Evolutionary conservation across 2,113 vertebrate species (phyloP).

Genomic region (Baryphthengus martii): DNA sequence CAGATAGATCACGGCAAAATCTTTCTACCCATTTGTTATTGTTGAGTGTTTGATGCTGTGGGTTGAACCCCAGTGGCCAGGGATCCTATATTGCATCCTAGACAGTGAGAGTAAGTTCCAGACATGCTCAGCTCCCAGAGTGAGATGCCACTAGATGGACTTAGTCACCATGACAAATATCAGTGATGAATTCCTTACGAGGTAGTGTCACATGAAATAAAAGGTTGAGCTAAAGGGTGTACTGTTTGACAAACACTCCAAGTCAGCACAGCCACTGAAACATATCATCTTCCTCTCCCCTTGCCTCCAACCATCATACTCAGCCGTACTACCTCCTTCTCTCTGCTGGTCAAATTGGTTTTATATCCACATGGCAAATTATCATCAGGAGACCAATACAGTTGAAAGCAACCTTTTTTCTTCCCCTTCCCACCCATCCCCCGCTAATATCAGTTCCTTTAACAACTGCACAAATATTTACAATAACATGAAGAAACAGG

Average conservation of each 20-base stretch:
- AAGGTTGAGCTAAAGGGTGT: neutral
- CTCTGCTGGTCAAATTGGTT: neutral
- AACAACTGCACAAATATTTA: neutral
- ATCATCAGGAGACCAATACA: neutral
- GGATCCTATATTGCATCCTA: neutral
- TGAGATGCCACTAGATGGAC: neutral
- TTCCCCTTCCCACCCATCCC: neutral
- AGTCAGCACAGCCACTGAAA: neutral
- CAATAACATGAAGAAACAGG: neutral
- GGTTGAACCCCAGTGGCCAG: neutral
- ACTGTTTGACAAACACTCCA: neutral
- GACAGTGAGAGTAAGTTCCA: neutral
- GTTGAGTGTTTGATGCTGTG: neutral
- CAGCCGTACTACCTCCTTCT: neutral
- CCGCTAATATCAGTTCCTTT: neutral
- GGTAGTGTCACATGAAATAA: neutral
- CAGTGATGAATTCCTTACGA: neutral
- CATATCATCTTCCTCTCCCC: neutral
- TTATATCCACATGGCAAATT: neutral
- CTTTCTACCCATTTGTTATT: neutral
- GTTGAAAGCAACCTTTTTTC: neutral
- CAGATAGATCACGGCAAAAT: neutral
- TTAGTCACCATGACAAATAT: neutral
- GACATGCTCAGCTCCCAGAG: neutral
- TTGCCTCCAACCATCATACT: neutral